phyloP scores from a whole-genome alignment of 2,797 vertebrate genomes.

The Lagodon rhomboides region DNA sequence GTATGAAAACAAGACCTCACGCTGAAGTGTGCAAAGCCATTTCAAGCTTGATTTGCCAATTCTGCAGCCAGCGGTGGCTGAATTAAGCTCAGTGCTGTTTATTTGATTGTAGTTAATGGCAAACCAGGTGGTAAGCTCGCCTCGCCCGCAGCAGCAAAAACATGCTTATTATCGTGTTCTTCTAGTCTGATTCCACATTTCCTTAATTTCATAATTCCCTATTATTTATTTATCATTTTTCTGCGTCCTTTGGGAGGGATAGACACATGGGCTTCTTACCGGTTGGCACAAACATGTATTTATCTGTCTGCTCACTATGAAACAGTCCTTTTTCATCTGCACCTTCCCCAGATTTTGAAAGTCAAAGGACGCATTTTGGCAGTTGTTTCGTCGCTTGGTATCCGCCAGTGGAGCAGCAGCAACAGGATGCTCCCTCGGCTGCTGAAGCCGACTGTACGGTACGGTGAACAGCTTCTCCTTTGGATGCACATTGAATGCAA shows the following conservation, averaged over 20 bases:
- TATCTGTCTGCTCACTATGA: conserved; percentile 1
- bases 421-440: conserved; percentile 2
- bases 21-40: neutral
- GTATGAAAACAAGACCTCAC: neutral
- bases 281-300: conserved; percentile 33
- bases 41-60: neutral
- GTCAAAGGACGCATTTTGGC: conserved; percentile 3
- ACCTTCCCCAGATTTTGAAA: conserved; percentile 2
- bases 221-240: neutral
- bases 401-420: neutral
- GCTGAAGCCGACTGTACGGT: neutral
- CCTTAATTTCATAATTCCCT: too few relatives aligned
- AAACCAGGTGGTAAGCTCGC: neutral
- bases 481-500: too few relatives aligned
- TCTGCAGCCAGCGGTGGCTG: neutral
- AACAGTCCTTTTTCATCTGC: conserved; percentile 7
- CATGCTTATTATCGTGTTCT: neutral
- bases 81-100: neutral
- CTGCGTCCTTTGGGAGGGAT: neutral
- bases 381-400: conserved; percentile 15
- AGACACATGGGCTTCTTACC: conserved; percentile 6
- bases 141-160: neutral
- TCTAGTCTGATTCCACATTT: neutral
- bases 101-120: neutral
- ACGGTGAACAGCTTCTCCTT: conserved; percentile 1